These are phyloP conservation scores for Kryptolebias ocellatus DNA, from an alignment of 2,797 vertebrate species.

Conservation along the genomic window DNA sequence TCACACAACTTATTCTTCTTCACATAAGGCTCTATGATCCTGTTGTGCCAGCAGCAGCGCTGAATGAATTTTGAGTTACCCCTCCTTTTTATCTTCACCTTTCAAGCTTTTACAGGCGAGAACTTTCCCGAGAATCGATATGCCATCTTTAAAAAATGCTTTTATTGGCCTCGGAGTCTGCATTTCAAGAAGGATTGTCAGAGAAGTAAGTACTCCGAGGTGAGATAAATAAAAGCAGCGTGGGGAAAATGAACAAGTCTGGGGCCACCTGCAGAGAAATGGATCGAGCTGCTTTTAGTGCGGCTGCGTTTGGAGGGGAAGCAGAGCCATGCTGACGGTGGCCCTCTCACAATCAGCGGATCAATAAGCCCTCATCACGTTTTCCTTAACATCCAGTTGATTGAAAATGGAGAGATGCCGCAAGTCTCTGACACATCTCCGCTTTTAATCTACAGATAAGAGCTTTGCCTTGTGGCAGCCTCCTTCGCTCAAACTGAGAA, in stretches of 20 bases:
- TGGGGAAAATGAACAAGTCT: background rate
- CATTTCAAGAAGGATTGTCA: conserved; percentile 10
- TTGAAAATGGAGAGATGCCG: conserved; percentile 29
- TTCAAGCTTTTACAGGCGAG: conserved; percentile 10
- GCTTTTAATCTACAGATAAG: conserved; percentile 42
- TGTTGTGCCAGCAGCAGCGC: background rate
- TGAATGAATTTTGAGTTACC: background rate
- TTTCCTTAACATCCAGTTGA: conserved; percentile 16
- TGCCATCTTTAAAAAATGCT: conserved; percentile 1
- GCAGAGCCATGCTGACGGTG: conserved; percentile 32
- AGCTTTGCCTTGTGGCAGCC: conserved; percentile 10
- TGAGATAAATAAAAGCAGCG: background rate
- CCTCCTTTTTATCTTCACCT: conserved; percentile 1
- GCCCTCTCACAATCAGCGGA: conserved; percentile 18
- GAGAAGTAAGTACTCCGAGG: background rate
- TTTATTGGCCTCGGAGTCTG: conserved; percentile 1
- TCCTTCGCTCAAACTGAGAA: conserved; percentile 12
- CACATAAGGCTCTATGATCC: background rate
- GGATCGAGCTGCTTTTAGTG: conserved; percentile 36
- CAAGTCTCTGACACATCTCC: conserved; percentile 20
- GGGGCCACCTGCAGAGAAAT: conserved; percentile 29
- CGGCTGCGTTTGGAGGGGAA: conserved; percentile 2
- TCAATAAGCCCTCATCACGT: conserved; percentile 38
- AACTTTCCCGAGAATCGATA: conserved; percentile 5
- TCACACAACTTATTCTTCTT: too few relatives aligned